phyloP scores from a whole-genome alignment of 2,888 invertebrate genomes.

The Agrotis exclamationis region DNA sequence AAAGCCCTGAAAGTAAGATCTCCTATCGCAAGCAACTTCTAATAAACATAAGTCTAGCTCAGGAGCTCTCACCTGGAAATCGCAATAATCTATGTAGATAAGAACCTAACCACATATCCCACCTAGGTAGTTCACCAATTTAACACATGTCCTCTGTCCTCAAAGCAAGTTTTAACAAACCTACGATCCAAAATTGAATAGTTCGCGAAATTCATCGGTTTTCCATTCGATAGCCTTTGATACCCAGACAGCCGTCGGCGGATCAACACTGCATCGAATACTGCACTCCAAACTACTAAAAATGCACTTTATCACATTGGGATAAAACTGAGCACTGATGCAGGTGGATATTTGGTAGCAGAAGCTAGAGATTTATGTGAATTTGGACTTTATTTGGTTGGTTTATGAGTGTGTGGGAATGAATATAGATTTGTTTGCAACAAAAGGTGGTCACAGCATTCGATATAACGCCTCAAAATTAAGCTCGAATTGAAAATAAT shows the following conservation, averaged over 20 bases:
- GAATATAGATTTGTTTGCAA: conserved; percentile 29
- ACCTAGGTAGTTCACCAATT: conserved; percentile 18
- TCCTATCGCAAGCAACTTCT: not conserved
- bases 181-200: conserved; percentile 49
- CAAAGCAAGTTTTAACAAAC: conserved; percentile 46
- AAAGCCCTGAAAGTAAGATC: no score
- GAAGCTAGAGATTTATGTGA: conserved; percentile 13
- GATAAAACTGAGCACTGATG: conserved; percentile 16
- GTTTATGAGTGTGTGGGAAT: conserved; percentile 6
- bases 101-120: not conserved
- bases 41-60: not conserved
- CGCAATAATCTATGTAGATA: not conserved
- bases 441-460: conserved; percentile 52
- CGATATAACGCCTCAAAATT: conserved; percentile 56
- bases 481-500: conserved; percentile 62
- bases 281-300: conserved; percentile 26
- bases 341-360: conserved; percentile 1
- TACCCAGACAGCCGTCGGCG: conserved; percentile 56
- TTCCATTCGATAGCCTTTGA: conserved; percentile 64
- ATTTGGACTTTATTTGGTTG: conserved; percentile 35
- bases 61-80: not conserved
- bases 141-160: conserved; percentile 28
- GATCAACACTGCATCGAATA: conserved; percentile 30
- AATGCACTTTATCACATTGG: conserved; percentile 36
- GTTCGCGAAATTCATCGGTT: conserved; percentile 54